phyloP scores from a whole-genome alignment of 2,113 vertebrate genomes.

The Callorhinus ursinus region DNA sequence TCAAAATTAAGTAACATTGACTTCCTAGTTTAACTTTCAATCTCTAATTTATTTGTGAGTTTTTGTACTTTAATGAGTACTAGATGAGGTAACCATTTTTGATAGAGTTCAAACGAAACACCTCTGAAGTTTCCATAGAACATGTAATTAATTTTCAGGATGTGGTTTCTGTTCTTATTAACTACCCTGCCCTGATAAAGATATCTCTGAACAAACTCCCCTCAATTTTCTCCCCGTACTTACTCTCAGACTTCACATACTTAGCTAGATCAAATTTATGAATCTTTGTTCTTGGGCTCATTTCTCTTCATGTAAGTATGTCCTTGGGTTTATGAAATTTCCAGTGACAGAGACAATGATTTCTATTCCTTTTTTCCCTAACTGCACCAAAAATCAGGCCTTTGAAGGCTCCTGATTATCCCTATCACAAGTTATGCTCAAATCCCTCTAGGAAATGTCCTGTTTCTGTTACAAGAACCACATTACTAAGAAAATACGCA shows the following conservation, averaged over 20 bases:
- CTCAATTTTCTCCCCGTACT: constrained; percentile 5
- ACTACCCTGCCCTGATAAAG: constrained; percentile 65
- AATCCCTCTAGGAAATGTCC: constrained; percentile 16
- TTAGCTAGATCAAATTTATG: constrained; percentile 9
- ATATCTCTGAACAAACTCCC: not conserved
- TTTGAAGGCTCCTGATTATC: constrained; percentile 42
- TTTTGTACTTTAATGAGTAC: constrained; percentile 68
- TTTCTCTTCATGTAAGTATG: constrained; percentile 4
- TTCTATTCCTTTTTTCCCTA: not conserved
- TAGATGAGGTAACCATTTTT: constrained; percentile 63
- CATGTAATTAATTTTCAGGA: constrained; percentile 70
- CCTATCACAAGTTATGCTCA: not conserved
- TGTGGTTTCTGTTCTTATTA: constrained; percentile 72
- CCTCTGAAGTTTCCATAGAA: constrained; percentile 62
- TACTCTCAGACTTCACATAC: not conserved
- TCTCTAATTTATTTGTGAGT: constrained; percentile 71
- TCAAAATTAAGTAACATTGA: constrained; percentile 53
- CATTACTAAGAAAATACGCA: not conserved
- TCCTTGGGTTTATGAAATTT: constrained; percentile 1
- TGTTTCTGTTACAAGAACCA: not conserved
- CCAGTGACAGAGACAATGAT: not conserved
- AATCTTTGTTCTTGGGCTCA: constrained; percentile 40
- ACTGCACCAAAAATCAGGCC: not conserved
- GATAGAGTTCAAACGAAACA: constrained; percentile 69
- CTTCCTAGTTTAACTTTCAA: constrained; percentile 63